A percentile compares a stretch with the other conserved stretches of the same genome.
Conservation (phyloP, 2,888 invertebrate species). For the Adineta ricciae region DNA sequence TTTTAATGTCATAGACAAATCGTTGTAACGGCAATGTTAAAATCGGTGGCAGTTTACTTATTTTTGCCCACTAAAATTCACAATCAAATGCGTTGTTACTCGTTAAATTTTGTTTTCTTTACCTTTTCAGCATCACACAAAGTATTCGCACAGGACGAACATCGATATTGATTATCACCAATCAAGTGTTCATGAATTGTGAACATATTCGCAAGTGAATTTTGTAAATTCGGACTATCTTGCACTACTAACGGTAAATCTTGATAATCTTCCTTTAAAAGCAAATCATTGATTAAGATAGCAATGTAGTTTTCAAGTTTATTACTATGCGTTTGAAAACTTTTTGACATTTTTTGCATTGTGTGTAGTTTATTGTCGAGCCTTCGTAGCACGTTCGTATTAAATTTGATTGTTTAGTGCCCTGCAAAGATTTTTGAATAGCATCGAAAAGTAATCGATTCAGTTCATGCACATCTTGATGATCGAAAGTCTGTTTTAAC, state of each 20-base stretch:
- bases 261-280: conserved; percentile 44
- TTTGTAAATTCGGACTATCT: conserved; percentile 42
- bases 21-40: conserved; percentile 48
- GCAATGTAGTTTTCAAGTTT: background rate
- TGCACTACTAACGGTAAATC: conserved; percentile 46
- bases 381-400: conserved; percentile 47
- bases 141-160: conserved; percentile 43
- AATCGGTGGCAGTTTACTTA: conserved; percentile 46
- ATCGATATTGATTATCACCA: conserved; percentile 48
- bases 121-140: conserved; percentile 49
- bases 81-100: background rate
- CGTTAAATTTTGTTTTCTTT: background rate
- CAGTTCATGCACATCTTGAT: conserved; percentile 51
- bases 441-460: conserved; percentile 49
- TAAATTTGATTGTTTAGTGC: conserved; percentile 45
- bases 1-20: conserved; percentile 48
- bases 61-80: conserved; percentile 42
- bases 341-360: conserved; percentile 44
- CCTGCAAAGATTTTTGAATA: conserved; percentile 48
- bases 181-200: conserved; percentile 43
- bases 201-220: conserved; percentile 40
- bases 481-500: conserved; percentile 36
- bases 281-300: background rate
- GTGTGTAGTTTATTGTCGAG: conserved; percentile 47
- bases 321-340: conserved; percentile 47